Base-by-base conservation (phyloP, 1,140 invertebrate species). In the Nymphalis io region DNA sequence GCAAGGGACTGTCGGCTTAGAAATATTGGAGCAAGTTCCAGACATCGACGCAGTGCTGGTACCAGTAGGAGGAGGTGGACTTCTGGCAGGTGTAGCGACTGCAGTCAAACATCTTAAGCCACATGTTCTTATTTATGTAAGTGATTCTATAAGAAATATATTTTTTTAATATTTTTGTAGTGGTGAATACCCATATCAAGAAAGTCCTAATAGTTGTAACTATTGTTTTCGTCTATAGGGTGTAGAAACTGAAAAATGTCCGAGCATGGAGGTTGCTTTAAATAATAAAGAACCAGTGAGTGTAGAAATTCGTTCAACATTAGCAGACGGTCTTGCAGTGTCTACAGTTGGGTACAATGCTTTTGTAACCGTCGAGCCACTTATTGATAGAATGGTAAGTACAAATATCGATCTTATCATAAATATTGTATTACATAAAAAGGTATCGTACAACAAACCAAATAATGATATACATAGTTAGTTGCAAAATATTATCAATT, bases 321-420 rank as follows among this genome's bases (percentile, higher is more conserved):
- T 98, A 57, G 97, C 98, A 1, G 98, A 99, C 92, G 98, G 98
- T 82, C 91, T 99, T 18, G 97, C 98, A 0, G 98, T 99, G 0
- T 96, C 98, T 0, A 95, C 94, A 66, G 96, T 98, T 13, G 98
- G 98, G 0, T 95, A 95, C 53, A 99, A 99, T 90, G 96, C 97
- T 0, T 97, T 95, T 85, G 94, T 91, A 20, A 98, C 97, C 2
- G 95, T 95, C 0, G 91, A 93, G 76, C 89, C 94, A 0, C 90
- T 97, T 0, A 93, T 98, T 53, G 98, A 98, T 87, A 97, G 96
- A 93, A 93, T 98, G 93, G 94, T 97, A 82, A 91, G 76, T 70
- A 60, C 13, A 15, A 1, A 20, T 60, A 23, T 15, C 13, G 27
- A 11, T n/a, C 4, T 48, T 2, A n/a, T 1, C 10, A 48, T 15